A percentile compares a stretch with the other conserved stretches of the same genome.
These are phyloP conservation scores for Drosophila carrolli DNA, from an alignment of 1,140 invertebrate species.

Conservation along the genomic window DNA sequence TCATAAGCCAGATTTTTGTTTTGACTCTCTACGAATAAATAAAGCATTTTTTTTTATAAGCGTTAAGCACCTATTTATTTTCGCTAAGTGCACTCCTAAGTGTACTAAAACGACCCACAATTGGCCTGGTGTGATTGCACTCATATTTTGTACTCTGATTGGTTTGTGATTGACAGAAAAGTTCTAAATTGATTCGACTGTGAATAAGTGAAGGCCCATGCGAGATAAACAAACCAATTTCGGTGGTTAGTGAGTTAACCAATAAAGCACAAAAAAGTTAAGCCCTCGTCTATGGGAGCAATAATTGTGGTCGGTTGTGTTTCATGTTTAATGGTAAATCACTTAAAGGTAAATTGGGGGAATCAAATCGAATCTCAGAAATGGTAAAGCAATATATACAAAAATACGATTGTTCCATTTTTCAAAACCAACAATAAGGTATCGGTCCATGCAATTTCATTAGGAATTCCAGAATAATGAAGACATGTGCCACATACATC, in stretches of 20 bases:
- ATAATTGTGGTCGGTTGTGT: conserved; percentile 6
- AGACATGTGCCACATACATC: conserved; percentile 14
- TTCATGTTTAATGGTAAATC: conserved; percentile 6
- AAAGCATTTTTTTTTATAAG: too few relatives aligned
- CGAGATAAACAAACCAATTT: conserved; percentile 60
- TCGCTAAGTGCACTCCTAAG: conserved; percentile 19
- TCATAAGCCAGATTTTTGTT: neutral
- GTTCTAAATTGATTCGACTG: conserved; percentile 73
- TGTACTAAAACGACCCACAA: conserved; percentile 51
- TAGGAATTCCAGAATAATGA: conserved; percentile 10
- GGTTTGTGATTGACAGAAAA: conserved; percentile 74
- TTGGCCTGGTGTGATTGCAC: conserved; percentile 73
- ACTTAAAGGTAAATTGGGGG: neutral
- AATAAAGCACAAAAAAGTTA: conserved; percentile 31
- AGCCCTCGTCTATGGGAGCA: conserved; percentile 7
- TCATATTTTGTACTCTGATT: conserved; percentile 61
- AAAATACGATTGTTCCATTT: neutral
- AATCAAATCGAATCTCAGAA: neutral
- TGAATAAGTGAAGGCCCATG: conserved; percentile 34
- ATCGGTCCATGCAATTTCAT: neutral
- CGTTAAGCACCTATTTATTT: neutral
- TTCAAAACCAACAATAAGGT: neutral
- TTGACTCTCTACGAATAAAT: too few relatives aligned
- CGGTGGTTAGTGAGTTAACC: conserved; percentile 13
- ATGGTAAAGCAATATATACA: neutral